Conservation (phyloP, 2,113 vertebrate species). For the Piaya cayana region DNA sequence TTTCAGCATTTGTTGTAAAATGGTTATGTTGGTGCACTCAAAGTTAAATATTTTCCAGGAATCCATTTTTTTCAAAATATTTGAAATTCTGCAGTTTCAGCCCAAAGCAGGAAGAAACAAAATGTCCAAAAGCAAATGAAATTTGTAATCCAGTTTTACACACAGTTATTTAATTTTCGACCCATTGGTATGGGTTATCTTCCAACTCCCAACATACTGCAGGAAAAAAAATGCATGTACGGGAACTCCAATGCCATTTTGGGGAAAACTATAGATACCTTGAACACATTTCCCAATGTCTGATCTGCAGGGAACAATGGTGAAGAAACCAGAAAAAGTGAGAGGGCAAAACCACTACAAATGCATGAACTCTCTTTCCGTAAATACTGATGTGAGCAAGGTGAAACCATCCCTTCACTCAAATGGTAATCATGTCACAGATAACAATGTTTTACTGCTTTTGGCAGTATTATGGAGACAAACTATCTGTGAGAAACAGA, state of each 20-base stretch:
- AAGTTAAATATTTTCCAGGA: background rate
- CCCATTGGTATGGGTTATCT: background rate
- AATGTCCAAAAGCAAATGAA: background rate
- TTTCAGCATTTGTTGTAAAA: background rate
- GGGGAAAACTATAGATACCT: background rate
- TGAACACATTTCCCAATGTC: background rate
- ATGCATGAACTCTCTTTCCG: background rate
- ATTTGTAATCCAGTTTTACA: background rate
- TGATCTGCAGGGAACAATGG: background rate
- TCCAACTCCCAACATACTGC: background rate
- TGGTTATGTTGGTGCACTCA: background rate
- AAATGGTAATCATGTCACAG: background rate
- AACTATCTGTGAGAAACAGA: background rate
- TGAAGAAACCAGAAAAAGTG: background rate
- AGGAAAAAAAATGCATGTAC: background rate
- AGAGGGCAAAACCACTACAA: background rate
- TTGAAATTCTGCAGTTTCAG: background rate
- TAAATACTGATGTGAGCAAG: background rate
- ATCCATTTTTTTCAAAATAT: background rate
- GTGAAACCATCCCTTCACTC: background rate
- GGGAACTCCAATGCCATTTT: background rate
- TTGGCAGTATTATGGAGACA: background rate
- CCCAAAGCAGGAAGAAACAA: background rate
- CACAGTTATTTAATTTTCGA: background rate
- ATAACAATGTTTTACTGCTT: background rate